Evolutionary conservation across 2,113 vertebrate species (phyloP), one percentile per base, ranked within the genome.

Genomic region (Corythornis madagascariensis): DNA sequence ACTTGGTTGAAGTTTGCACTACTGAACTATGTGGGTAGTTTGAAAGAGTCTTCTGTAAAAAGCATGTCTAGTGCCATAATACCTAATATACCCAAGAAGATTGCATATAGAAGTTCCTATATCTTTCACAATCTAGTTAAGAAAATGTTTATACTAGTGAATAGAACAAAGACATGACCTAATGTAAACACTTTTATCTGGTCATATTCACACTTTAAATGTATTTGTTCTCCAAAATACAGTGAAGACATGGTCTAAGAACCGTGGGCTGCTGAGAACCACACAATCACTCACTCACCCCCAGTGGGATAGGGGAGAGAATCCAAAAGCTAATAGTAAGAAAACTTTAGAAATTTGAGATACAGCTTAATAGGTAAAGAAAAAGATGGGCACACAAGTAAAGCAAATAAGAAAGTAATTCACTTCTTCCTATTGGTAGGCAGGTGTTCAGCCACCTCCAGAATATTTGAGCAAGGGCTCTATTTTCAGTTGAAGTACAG

Each of bases 111-210:
- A 90, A 88, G 3, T 80, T 80, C 2, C 40, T 57, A 0, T 17
- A 13, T 40, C 10, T 79, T 83, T 69, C 28, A 45, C 18, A 42
- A 6, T 7, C 21, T 55, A 10, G 5, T 28, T 38, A 60, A 76
- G 28, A 26, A 1, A 61, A 29, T 0, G 0, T 33, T 79, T 72
- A 31, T 14, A 33, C 5, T 25, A 57, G 9, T 15, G 19, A 92
- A 53, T 5, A 47, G 86, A 77, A 63, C 8, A 61, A 43, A 28
- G 14, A 6, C 7, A 35, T 7, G 8, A 2, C 8, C 24, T 84
- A n/a, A 70, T 33, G 53, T 72, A 90, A 85, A 59, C 57, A 4
- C 5, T 72, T 70, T 10, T 74, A 3, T 70, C 26, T 43, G 10
- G 8, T 67, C 16, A 67, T 79, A 92, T 33, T 4, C 19, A 55